A percentile compares a stretch with the other conserved stretches of the same genome.
phyloP scores from a whole-genome alignment of 1,140 invertebrate genomes.

The Eubasilissa regina region DNA sequence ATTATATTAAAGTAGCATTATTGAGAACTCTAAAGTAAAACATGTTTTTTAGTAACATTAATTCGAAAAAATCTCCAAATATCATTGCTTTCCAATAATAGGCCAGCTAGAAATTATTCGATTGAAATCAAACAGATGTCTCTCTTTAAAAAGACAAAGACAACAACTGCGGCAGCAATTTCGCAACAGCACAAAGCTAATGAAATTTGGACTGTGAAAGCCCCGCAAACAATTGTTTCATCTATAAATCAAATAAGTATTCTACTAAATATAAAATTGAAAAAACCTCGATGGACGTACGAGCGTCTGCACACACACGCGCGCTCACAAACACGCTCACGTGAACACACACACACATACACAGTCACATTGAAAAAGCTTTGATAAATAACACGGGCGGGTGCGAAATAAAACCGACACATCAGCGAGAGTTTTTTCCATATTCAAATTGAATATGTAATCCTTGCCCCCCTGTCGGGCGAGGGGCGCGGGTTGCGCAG shows the following conservation, averaged over 20 bases:
- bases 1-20: too few species aligned
- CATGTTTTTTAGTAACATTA: background rate
- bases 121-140: conserved; percentile 30
- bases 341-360: background rate
- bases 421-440: conserved; percentile 50
- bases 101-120: background rate
- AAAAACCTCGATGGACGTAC: conserved; percentile 26
- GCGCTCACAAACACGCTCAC: background rate
- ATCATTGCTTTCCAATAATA: background rate
- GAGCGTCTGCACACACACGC: conserved; percentile 24
- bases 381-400: conserved; percentile 48
- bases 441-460: conserved; percentile 58
- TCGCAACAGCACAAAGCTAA: conserved; percentile 33
- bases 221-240: conserved; percentile 39
- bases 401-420: conserved; percentile 49
- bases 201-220: conserved; percentile 31
- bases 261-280: conserved; percentile 38
- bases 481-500: conserved; percentile 14
- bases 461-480: conserved; percentile 34
- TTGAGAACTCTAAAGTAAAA: too few species aligned
- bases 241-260: conserved; percentile 36
- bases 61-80: too few species aligned
- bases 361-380: conserved; percentile 28
- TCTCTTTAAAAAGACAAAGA: conserved; percentile 8
- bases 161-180: background rate